Percentiles rank a stretch among this genome's conserved stretches.
Conservation (phyloP, 2,113 vertebrate genomes). For the Dipodomys spectabilis region DNA sequence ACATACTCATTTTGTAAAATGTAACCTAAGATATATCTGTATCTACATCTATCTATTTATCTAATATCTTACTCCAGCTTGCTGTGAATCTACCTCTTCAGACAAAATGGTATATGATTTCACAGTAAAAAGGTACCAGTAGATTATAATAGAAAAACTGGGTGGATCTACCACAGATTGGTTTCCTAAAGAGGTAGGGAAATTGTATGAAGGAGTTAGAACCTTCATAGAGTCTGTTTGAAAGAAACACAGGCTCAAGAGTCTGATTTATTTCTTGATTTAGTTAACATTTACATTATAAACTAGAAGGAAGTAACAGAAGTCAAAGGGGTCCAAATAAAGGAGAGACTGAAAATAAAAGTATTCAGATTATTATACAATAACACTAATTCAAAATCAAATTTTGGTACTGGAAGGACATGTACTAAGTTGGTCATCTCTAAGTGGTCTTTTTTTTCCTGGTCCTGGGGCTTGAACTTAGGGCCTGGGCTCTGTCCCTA, state of each 20-base stretch:
- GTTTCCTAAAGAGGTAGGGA: conserved; percentile 11
- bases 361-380: neutral
- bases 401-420: conserved; percentile 26
- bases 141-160: conserved; percentile 20
- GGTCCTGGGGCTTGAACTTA: too few relatives aligned
- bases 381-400: conserved; percentile 37
- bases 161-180: neutral
- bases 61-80: neutral
- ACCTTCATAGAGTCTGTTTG: neutral
- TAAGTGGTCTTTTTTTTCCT: neutral
- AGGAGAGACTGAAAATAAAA: neutral
- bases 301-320: conserved; percentile 18
- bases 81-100: conserved; percentile 42
- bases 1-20: neutral
- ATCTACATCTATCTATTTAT: too few relatives aligned
- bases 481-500: too few relatives aligned
- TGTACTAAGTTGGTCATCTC: conserved; percentile 9
- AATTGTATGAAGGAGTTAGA: conserved; percentile 6
- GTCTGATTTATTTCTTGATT: neutral
- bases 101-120: conserved; percentile 33
- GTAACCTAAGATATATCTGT: neutral
- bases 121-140: conserved; percentile 25
- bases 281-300: conserved; percentile 36
- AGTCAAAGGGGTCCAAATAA: neutral
- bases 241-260: neutral